These are phyloP conservation scores for Drosophila teissieri DNA, from an alignment of 1,140 invertebrate genomes.

Conservation along the genomic window DNA sequence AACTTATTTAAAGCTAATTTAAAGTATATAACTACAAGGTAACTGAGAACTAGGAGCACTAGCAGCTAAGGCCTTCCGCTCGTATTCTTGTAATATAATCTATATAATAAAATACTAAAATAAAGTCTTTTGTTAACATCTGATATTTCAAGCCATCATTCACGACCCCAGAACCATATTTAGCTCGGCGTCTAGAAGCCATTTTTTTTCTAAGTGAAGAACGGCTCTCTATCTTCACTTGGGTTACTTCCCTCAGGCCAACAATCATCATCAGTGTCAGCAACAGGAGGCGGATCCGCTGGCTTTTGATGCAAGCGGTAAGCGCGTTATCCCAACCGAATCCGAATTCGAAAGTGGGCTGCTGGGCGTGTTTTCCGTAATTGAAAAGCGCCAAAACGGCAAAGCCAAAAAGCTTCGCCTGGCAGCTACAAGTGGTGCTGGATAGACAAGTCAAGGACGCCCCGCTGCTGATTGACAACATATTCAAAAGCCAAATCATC, in stretches of 20 bases:
- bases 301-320: constrained; percentile 35
- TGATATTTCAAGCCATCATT: neutral
- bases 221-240: constrained; percentile 4
- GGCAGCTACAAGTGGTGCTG: constrained; percentile 33
- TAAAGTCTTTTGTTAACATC: too few species aligned
- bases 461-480: constrained; percentile 66
- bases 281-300: constrained; percentile 53
- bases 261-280: constrained; percentile 75
- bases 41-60: too few species aligned
- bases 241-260: constrained; percentile 37
- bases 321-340: constrained; percentile 33
- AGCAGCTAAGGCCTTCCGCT: too few species aligned
- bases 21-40: too few species aligned
- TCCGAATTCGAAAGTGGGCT: constrained; percentile 13
- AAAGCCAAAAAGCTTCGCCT: constrained; percentile 45
- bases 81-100: too few species aligned
- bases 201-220: constrained; percentile 12
- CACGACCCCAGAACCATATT: neutral
- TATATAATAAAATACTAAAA: too few species aligned
- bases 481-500: constrained; percentile 61
- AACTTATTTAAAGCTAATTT: too few species aligned
- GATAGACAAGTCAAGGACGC: constrained; percentile 39
- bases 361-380: constrained; percentile 50
- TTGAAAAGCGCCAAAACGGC: constrained; percentile 67
- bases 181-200: neutral